Percentiles rank a stretch among this genome's conserved stretches.
Evolutionary conservation across 1,140 invertebrate species (phyloP).

Genomic region (Dryas iulia): DNA sequence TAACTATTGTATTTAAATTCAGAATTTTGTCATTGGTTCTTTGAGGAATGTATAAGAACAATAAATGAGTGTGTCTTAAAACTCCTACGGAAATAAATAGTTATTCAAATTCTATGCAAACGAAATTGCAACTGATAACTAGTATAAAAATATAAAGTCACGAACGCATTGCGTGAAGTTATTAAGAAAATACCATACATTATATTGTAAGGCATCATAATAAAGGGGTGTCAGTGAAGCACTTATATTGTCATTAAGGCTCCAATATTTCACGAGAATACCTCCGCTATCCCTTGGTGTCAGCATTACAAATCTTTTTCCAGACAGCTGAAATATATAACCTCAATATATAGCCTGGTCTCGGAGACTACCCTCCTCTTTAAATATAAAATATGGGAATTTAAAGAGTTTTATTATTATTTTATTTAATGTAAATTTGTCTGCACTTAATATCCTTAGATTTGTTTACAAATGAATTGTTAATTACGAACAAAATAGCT

Average conservation of each 20-base stretch:
- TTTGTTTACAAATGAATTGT: no score
- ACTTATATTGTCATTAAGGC: constrained; percentile 8
- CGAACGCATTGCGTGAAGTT: no score
- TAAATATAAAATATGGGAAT: background rate
- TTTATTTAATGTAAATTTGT: background rate
- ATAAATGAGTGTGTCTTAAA: no score
- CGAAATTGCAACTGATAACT: no score
- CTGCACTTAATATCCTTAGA: background rate
- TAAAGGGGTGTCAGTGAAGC: background rate
- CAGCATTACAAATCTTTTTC: constrained; percentile 1
- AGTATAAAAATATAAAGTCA: no score
- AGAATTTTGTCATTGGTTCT: no score
- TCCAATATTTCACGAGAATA: background rate
- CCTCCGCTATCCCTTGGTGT: background rate
- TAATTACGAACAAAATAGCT: background rate
- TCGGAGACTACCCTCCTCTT: background rate
- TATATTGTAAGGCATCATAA: background rate
- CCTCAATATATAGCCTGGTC: background rate
- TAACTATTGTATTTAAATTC: no score
- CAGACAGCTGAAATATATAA: background rate
- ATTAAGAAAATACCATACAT: background rate
- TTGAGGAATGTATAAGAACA: no score
- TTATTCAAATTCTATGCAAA: no score
- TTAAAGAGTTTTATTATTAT: background rate
- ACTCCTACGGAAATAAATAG: no score